Evolutionary conservation across 2,888 invertebrate genomes (phyloP), one percentile per base, ranked within the genome.

Genomic region (Temnothorax unifasciatus): DNA sequence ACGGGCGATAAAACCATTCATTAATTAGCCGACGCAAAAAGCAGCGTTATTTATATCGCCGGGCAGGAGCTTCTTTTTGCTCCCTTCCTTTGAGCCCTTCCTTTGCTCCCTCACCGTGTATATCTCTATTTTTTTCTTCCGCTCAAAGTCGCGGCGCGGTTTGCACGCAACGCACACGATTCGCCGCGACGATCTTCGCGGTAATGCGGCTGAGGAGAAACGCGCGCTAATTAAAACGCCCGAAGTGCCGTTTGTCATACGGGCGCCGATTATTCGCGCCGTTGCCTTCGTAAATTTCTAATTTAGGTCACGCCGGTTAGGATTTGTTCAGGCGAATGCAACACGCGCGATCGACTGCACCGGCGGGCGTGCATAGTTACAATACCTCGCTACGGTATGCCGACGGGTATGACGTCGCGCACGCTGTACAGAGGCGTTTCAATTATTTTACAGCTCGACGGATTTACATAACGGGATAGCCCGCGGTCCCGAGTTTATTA

Each of bases 401-500:
- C 38, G 38, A 18, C 25, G 52, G 34, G 50, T n/a, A 3, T 29
- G 52, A 50, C 50, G 25, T 13, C 9, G 57, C 38, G 44, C 21
- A 47, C 47, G 79, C 61, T 68, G 29, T n/a, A 50, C 34, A 34
- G 57, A 11, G 15, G 59, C 61, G 69, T 69, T 68, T 74, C 64
- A 86, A 86, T 86, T 83, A 86, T 86, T 85, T 83, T 71, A 82
- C 63, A 68, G 68, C 38, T 38, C 25, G 75, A n/a, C 69, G 79
- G 59, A 83, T 86, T 86, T 74, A 66, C 79, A 83, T 86, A 74
- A 83, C 38, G 38, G 52, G 79, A 86, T 68, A 69, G 66, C 71
- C 21, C 47, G 66, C 25, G 38, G 25, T 52, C 21, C 63, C 50
- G 34, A 4, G 18, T 50, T 66, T 59, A 82, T 86, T 86, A 74